Base-by-base conservation (phyloP, 1,140 invertebrate genomes). In the Dendrolimus kikuchii region DNA sequence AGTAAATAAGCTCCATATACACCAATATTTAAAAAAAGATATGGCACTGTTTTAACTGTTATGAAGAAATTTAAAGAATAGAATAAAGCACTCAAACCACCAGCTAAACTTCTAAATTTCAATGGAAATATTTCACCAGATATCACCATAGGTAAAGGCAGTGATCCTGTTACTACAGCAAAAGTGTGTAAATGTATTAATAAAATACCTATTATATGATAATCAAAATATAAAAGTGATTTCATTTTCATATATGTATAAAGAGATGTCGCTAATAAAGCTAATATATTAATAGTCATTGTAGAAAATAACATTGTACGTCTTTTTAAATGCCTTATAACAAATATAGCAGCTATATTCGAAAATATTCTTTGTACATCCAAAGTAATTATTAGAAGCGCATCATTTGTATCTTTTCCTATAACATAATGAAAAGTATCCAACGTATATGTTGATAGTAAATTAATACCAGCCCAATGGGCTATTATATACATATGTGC, bases 71-170 rank as follows among this genome's bases (percentile, higher is more conserved):
- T 36, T 6, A 51, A 38, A n/a, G 38, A 51, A 36, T 38, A n/a
- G 7, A 51, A 45, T 9, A 51, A 8, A 38, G 50, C 38, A 23
- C 42, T 51, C 5, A 51, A 38, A 5, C 42, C 50, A 6, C 50
- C 39, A 4, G 50, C 39, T 37, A 51, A 38, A 45, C 50, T 51
- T 51, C 42, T 37, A n/a, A 37, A 45, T 44, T 51, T 36, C 45
- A 51, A 44, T n/a, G 50, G 50, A 36, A 51, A 51, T 45, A 51
- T 51, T 45, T 51, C 50, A 45, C 50, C 50, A 4, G 50, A 51
- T 38, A 51, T 44, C 8, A 45, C 40, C 38, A 45, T 45, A 5
- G 50, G 42, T 45, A 51, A 8, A 38, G 50, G 42, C 8, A 51
- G 5, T 9, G 50, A 51, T 38, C 50, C 50, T 37, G 23, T 37